Percentiles rank a stretch among this genome's conserved stretches.
phyloP scores from a whole-genome alignment of 2,888 invertebrate genomes.

The Polydrusus tereticollis region DNA sequence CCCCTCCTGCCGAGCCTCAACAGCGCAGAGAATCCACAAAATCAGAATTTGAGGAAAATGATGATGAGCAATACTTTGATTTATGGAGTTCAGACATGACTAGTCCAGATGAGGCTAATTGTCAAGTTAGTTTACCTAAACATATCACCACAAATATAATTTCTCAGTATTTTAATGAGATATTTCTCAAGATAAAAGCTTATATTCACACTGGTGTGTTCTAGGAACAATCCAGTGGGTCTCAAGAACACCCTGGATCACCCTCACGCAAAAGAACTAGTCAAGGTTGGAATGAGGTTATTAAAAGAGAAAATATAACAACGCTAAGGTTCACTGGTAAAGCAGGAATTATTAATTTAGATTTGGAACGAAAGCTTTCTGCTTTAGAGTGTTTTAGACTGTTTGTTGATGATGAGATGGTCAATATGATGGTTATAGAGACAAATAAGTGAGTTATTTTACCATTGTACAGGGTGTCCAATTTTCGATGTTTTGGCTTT shows the following conservation, averaged over 20 bases:
- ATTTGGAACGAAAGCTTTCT: constrained; percentile 16
- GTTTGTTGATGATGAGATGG: constrained; percentile 41
- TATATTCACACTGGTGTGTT: background rate
- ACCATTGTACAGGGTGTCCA: background rate
- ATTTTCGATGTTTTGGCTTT: too few species aligned
- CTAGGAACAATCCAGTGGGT: background rate
- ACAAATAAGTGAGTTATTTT: constrained; percentile 38
- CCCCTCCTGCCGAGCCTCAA: background rate
- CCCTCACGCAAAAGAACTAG: background rate
- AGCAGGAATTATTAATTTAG: constrained; percentile 21
- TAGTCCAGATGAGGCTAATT: constrained; percentile 30
- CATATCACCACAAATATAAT: too few species aligned
- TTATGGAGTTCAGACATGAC: constrained; percentile 42
- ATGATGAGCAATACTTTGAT: constrained; percentile 29
- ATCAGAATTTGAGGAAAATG: constrained; percentile 40
- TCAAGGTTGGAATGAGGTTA: constrained; percentile 16
- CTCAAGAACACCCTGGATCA: background rate
- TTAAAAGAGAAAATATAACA: constrained; percentile 26
- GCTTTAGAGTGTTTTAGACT: constrained; percentile 38
- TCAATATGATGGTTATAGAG: constrained; percentile 37
- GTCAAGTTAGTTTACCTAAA: constrained; percentile 4
- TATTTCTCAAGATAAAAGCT: background rate
- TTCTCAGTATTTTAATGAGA: too few species aligned
- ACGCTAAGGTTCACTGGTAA: constrained; percentile 14
- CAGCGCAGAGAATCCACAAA: background rate